Conservation (phyloP, 2,797 vertebrate species). For the Enteromius mattozi region DNA sequence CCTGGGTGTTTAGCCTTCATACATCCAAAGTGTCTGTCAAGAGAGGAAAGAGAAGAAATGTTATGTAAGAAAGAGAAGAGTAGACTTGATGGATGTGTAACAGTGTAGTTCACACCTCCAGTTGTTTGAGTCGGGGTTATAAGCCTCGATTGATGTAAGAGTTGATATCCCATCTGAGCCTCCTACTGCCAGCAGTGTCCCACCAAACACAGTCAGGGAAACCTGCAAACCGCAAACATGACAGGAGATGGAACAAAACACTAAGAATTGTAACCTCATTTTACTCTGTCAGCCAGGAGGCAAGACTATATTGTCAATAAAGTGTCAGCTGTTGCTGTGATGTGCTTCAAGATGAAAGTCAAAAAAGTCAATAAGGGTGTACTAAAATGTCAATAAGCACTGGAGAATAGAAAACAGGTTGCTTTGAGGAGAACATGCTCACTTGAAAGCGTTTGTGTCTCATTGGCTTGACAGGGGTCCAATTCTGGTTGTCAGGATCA, state of each 20-base stretch:
- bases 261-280: constrained; percentile 12
- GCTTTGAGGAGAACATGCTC: constrained; percentile 36
- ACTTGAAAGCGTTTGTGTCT: constrained; percentile 69
- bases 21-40: constrained; percentile 77
- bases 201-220: constrained; percentile 71
- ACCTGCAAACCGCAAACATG: constrained; percentile 67
- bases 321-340: not conserved
- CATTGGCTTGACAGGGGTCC: constrained; percentile 66
- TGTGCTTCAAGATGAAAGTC: not conserved
- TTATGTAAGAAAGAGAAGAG: constrained; percentile 48
- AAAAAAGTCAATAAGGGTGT: constrained; percentile 10
- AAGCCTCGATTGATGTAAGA: constrained; percentile 73
- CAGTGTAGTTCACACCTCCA: constrained; percentile 67
- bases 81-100: not conserved
- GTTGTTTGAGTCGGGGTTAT: constrained; percentile 70
- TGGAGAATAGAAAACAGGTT: not conserved
- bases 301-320: constrained; percentile 10
- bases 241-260: constrained; percentile 1
- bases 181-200: constrained; percentile 70
- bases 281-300: constrained; percentile 13
- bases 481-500: constrained; percentile 59
- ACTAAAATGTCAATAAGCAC: not conserved
- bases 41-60: constrained; percentile 31
- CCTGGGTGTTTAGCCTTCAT: constrained; percentile 75
- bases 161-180: constrained; percentile 70